Evolutionary conservation across 2,888 invertebrate species (phyloP).

Genomic region (Harpalus rubripes): DNA sequence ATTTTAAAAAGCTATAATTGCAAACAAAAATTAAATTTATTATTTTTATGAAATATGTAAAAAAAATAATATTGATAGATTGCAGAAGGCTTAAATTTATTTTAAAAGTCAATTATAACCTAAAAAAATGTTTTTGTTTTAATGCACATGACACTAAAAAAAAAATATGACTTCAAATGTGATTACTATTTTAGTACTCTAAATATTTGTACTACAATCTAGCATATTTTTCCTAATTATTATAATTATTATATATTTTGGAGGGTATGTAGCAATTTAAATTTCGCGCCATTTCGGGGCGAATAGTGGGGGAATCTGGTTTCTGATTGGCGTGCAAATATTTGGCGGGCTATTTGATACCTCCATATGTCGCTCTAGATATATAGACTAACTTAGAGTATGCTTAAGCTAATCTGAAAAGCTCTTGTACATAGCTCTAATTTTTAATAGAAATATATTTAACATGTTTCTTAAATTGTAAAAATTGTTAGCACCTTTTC

Average conservation of each 20-base stretch:
- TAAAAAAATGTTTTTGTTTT: background rate
- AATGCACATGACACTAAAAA: background rate
- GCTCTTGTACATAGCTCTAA: background rate
- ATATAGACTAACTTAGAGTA: background rate
- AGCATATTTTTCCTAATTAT: too few relatives aligned
- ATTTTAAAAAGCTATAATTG: too few relatives aligned
- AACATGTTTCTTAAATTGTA: background rate
- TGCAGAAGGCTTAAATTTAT: background rate
- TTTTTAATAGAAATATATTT: slow-evolving; percentile 17
- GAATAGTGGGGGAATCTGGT: background rate
- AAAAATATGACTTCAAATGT: background rate
- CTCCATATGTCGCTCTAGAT: background rate
- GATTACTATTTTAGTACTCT: background rate
- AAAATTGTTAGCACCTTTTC: slow-evolving; percentile 17
- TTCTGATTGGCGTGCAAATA: background rate
- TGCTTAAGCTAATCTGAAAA: background rate
- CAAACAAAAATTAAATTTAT: too few relatives aligned
- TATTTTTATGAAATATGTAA: too few relatives aligned
- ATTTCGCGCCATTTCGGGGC: too few relatives aligned
- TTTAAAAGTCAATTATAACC: background rate
- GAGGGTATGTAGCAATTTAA: too few relatives aligned
- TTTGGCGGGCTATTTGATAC: background rate
- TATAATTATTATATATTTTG: too few relatives aligned
- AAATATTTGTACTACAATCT: background rate
- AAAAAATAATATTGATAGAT: background rate